A percentile compares a stretch with the other conserved stretches of the same genome.
phyloP scores from a whole-genome alignment of 2,113 vertebrate species.

The Agapornis roseicollis region DNA sequence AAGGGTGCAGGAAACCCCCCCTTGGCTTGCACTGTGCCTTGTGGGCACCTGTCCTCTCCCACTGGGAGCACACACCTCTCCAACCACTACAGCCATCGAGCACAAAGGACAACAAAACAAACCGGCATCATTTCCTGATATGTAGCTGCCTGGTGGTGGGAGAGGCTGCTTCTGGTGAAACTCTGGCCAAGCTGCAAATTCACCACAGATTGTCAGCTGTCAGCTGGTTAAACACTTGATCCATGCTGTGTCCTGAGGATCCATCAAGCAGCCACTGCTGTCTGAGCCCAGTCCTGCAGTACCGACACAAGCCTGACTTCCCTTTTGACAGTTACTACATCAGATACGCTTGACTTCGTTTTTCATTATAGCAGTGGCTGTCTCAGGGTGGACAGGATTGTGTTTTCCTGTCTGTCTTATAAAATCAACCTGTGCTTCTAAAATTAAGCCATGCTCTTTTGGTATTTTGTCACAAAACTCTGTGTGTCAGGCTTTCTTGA shows the following conservation, averaged over 20 bases:
- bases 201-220: background rate
- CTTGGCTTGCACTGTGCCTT: background rate
- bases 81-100: accelerated
- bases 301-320: background rate
- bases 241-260: background rate
- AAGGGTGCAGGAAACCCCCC: background rate
- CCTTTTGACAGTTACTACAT: background rate
- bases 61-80: background rate
- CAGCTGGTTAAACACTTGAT: background rate
- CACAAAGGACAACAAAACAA: background rate
- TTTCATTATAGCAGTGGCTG: background rate
- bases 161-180: background rate
- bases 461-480: background rate
- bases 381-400: background rate
- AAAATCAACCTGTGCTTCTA: background rate
- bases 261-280: background rate
- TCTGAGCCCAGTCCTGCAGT: background rate
- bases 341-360: background rate
- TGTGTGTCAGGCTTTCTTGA: background rate
- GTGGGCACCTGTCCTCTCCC: background rate
- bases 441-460: background rate
- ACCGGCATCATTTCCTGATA: background rate
- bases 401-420: background rate
- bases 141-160: background rate
- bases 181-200: background rate